Base-by-base conservation (phyloP, 2,113 vertebrate species). In the Muscicapa adusta region DNA sequence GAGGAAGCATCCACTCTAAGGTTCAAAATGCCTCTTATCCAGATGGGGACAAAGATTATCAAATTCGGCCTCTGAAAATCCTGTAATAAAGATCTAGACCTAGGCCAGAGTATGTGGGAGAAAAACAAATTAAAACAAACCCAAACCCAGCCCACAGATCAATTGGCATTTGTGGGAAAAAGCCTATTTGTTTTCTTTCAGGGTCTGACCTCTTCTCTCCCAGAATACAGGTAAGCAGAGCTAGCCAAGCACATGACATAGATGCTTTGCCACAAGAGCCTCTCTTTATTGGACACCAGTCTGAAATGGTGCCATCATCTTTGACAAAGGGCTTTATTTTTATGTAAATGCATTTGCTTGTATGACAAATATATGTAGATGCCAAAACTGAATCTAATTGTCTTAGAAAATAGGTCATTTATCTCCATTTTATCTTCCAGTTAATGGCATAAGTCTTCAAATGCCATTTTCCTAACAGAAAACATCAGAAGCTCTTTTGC, bases 51-150 rank as follows among this genome's bases (percentile, higher is more conserved):
- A 88, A 91, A 93, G 18, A n/a, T 16, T 25, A 40, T 5, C 8
- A 45, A 61, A 78, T 72, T 57, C 57, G 81, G 14, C 40, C 40
- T 51, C 65, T 40, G 36, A 56, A 85, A 91, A 89, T 45, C 2
- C 8, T 74, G 8, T 43, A 71, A 11, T 38, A 71, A 78, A 72
- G 47, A 40, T 70, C 57, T 70, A 84, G 28, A 63, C 8, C 8
- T n/a, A n/a, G 65, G 3, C 9, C 19, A 48, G 14, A 2, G 7
- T 6, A 20, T 9, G 9, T 2, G 4, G 4, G 2, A 5, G 3
- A 0, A 4, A 7, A 54, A 33, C 8, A 36, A 72, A 12, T 4
- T 18, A 23, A 47, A 36, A 6, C 17, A n/a, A 57, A 6, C 2
- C 26, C 53, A 60, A 54, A 54, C 6, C 38, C 38, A 45, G 8